Evolutionary conservation across 2,797 vertebrate species (phyloP), one percentile per base, ranked within the genome.

Genomic region (Botia kubotai): DNA sequence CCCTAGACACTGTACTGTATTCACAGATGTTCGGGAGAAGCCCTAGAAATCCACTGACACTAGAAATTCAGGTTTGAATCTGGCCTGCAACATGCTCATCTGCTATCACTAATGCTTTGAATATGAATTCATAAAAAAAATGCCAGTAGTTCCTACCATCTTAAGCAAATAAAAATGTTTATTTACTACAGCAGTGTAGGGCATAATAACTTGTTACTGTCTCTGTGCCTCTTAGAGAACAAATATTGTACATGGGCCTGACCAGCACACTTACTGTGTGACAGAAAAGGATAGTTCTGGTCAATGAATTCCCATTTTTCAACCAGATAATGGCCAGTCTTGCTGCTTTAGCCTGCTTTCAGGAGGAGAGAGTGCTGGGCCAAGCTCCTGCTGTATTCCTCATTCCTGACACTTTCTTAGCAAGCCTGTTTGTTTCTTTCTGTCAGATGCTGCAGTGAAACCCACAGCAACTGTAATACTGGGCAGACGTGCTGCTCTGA

Each of bases 241-340:
- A 78, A 21, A 50, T 58, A 50, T 50, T 60, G 53, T 12, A n/a
- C 23, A 78, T 50, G 58, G 66, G 11, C 17, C 75, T 70, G 17
- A 48, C 53, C 66, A 70, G 23, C 53, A 70, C 23, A 11, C 53
- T 70, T 70, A 16, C 76, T 29, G 52, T 60, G 66, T 69, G 55
- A 71, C 76, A 79, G 55, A 62, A 71, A 71, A 48, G 36, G 53
- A 69, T 23, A 17, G 68, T 63, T 71, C 46, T 52, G 29, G 55
- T 72, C 66, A 78, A 78, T 53, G 57, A 36, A 29, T 71, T 63
- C 57, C 39, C 26, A 52, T 79, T 71, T 63, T 79, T 79, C 57
- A 60, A 17, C 23, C 17, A 33, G 53, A 78, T 78, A 78, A 78
- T 70, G 29, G 53, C 39, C 53, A 50, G 17, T 4, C 66, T 69